A percentile compares a stretch with the other conserved stretches of the same genome.
Evolutionary conservation across 2,888 invertebrate species (phyloP).

Genomic region (Toxonevra muliebris): DNA sequence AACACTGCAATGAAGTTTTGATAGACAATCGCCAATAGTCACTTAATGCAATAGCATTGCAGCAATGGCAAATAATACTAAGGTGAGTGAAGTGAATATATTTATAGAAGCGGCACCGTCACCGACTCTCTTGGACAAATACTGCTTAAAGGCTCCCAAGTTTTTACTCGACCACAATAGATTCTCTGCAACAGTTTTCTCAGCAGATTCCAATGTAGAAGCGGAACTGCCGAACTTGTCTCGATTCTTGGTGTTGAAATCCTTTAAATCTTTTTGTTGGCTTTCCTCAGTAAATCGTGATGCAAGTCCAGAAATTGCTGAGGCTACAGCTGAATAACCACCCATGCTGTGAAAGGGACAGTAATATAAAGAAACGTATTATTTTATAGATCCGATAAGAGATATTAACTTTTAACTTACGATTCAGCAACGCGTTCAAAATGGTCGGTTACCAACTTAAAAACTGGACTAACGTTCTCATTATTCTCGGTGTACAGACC

Average conservation of each 20-base stretch:
- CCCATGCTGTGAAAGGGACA: slow-evolving; percentile 51
- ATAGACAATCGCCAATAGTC: too few species aligned
- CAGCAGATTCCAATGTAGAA: slow-evolving; percentile 50
- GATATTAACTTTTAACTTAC: slow-evolving; percentile 44
- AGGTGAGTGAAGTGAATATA: slow-evolving; percentile 44
- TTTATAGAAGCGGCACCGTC: slow-evolving; percentile 41
- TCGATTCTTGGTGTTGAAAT: slow-evolving; percentile 50
- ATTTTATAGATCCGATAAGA: too few species aligned
- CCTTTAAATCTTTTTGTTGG: slow-evolving; percentile 48
- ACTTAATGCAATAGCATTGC: too few species aligned
- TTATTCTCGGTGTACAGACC: slow-evolving; percentile 68
- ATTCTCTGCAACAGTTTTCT: slow-evolving; percentile 54
- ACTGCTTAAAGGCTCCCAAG: slow-evolving; percentile 48
- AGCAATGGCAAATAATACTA: slow-evolving; percentile 30
- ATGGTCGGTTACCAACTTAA: slow-evolving; percentile 43
- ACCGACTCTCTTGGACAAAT: slow-evolving; percentile 42
- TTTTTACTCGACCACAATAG: slow-evolving; percentile 55
- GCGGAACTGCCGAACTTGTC: slow-evolving; percentile 52
- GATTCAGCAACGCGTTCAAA: slow-evolving; percentile 39
- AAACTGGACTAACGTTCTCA: slow-evolving; percentile 50
- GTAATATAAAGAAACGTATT: too few species aligned
- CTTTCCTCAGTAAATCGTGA: slow-evolving; percentile 55
- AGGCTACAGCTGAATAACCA: slow-evolving; percentile 53
- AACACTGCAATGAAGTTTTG: too few species aligned
- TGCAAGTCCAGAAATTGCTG: slow-evolving; percentile 57